Base-by-base conservation (phyloP, 2,113 vertebrate species). In the Paedocypris sp. region DNA sequence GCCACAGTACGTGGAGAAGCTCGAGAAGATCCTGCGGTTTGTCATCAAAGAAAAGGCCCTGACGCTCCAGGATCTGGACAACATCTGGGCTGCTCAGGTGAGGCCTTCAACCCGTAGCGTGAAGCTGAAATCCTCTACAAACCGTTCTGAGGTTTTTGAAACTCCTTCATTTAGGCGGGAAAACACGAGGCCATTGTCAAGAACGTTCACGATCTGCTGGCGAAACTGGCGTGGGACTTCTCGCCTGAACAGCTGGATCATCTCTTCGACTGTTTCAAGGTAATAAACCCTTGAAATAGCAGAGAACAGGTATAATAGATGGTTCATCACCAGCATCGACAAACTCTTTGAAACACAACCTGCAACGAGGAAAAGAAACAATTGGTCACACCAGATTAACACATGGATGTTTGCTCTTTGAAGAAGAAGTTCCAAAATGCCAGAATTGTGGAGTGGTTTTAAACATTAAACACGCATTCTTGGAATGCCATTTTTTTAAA, bases 21-120 rank as follows among this genome's bases (percentile, higher is more conserved):
- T 99, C 65, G 95, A 98, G 82, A 99, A 99, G 79, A 97, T 99
- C 74, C 92, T 98, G 71, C 91, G 95, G 60, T 99, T 99, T 67
- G 95, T 99, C 69, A 99, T 99, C 77, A 99, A 99, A 83, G 95
- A 99, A 73, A 99, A 99, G 75, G 93, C 94, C 42, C 88, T 99
- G 64, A 99, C 95, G 47, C 87, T 99, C 72, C 92, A 98, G 73
- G 95, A 99, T 79, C 85, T 99, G 75, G 93, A 99, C 81, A 99
- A 98, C 77, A 99, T 99, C 80, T 99, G 95, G 95, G 95, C 95
- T 69, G 95, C 95, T 70, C 95, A 99, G 93, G 95, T 98, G 87
- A 77, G 22, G 11, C 3, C 8, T 8, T 3, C 16, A 10, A 18
- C 10, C 16, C 15, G 19, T 18, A 45, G 10, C 18, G 36, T 25